Evolutionary conservation across 2,888 invertebrate species (phyloP).

Genomic region (Lamellibrachia columna): DNA sequence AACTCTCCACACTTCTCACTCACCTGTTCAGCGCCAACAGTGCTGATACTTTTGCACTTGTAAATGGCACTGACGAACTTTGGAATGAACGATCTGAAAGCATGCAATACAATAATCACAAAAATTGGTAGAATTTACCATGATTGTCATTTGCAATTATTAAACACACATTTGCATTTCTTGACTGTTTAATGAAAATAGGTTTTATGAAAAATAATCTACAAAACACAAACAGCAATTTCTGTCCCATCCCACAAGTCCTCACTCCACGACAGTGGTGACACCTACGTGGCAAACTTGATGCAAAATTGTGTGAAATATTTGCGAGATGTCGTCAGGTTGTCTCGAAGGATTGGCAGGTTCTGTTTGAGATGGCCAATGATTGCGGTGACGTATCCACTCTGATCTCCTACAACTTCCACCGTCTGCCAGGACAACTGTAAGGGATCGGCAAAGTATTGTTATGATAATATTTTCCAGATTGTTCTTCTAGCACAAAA

Average conservation of each 20-base stretch:
- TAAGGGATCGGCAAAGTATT: neutral
- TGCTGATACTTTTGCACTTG: constrained; percentile 83
- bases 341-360: constrained; percentile 88
- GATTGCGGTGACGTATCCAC: constrained; percentile 90
- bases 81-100: constrained; percentile 85
- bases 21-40: constrained; percentile 91
- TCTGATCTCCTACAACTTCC: constrained; percentile 96
- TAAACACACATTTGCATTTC: neutral
- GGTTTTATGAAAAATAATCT: neutral
- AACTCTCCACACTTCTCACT: neutral
- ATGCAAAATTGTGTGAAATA: constrained; percentile 98
- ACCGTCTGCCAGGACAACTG: constrained; percentile 90
- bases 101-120: neutral
- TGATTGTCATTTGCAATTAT: neutral
- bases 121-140: neutral
- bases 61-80: constrained; percentile 90
- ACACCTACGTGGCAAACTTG: constrained; percentile 84
- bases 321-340: constrained; percentile 89
- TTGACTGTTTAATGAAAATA: neutral
- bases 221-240: neutral
- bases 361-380: constrained; percentile 85
- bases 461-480: no score
- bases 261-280: neutral
- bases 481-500: no score
- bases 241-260: neutral